These are phyloP conservation scores for Polyommatus iphigenia DNA, from an alignment of 2,888 invertebrate genomes.

Conservation along the genomic window DNA sequence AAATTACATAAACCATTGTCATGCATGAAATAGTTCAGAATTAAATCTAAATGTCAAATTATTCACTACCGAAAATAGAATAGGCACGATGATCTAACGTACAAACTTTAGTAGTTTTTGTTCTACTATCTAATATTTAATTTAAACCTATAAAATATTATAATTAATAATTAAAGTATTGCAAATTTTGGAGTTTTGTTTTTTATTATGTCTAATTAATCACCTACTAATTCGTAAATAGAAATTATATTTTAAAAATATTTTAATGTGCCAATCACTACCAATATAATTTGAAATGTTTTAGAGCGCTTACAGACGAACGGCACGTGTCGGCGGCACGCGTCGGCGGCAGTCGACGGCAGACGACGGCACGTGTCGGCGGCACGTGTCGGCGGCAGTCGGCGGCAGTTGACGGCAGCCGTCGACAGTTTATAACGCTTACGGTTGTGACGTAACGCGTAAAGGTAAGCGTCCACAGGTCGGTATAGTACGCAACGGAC, in stretches of 20 bases:
- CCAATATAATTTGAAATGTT: neutral
- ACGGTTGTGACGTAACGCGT: no score
- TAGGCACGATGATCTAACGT: neutral
- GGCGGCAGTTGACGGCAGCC: no score
- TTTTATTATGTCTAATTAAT: neutral
- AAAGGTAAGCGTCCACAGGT: no score
- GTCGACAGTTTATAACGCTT: no score
- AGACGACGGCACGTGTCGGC: no score
- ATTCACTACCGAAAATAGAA: conserved; percentile 3
- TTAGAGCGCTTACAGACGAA: no score
- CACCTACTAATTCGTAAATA: neutral
- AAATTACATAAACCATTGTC: neutral
- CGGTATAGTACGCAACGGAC: no score
- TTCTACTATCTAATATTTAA: neutral
- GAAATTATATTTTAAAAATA: neutral
- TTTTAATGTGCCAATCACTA: neutral
- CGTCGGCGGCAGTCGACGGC: no score
- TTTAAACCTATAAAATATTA: neutral
- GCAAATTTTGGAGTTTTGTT: neutral
- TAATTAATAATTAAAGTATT: neutral
- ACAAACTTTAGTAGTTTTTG: neutral
- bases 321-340: no score
- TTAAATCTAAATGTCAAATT: neutral
- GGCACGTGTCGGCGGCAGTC: no score
- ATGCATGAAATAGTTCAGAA: neutral